These are phyloP conservation scores for Coenonympha arcania DNA, from an alignment of 2,888 invertebrate genomes.

Conservation along the genomic window DNA sequence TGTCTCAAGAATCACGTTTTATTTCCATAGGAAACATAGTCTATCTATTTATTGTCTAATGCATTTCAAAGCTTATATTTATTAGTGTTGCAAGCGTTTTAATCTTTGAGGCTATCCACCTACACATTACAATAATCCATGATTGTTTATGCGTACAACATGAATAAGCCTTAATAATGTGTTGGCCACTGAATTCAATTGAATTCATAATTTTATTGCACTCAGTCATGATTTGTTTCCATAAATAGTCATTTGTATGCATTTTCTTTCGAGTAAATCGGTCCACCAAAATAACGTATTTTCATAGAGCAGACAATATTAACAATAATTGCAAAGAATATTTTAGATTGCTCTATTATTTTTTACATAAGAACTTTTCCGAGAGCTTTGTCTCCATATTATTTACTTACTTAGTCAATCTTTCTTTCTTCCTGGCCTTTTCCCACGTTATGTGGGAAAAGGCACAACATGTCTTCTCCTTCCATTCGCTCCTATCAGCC, in stretches of 20 bases:
- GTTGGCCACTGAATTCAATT: conserved; percentile 50
- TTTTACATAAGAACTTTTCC: too few species aligned
- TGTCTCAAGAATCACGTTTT: conserved; percentile 1
- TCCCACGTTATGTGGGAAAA: too few species aligned
- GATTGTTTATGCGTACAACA: conserved; percentile 37
- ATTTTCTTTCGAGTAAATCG: conserved; percentile 25
- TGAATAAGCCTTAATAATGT: conserved; percentile 50
- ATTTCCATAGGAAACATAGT: conserved; percentile 7
- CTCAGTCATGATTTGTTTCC: conserved; percentile 57
- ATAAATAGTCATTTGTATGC: conserved; percentile 38
- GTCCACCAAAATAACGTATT: conserved; percentile 34
- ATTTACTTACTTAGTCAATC: too few species aligned
- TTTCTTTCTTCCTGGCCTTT: too few species aligned
- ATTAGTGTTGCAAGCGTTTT: conserved; percentile 24
- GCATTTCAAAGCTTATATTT: conserved; percentile 21
- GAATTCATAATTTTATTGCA: conserved; percentile 54
- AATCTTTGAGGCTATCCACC: conserved; percentile 27
- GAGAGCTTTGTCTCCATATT: too few species aligned
- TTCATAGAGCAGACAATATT: conserved; percentile 47
- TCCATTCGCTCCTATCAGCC: too few species aligned
- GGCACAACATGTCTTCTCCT: too few species aligned
- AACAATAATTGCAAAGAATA: conserved; percentile 44
- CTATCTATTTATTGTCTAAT: conserved; percentile 14
- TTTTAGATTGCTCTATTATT: conserved; percentile 45
- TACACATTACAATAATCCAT: conserved; percentile 31